Evolutionary conservation across 2,797 vertebrate species (phyloP), one percentile per base, ranked within the genome.

Genomic region (Etheostoma nigrum): DNA sequence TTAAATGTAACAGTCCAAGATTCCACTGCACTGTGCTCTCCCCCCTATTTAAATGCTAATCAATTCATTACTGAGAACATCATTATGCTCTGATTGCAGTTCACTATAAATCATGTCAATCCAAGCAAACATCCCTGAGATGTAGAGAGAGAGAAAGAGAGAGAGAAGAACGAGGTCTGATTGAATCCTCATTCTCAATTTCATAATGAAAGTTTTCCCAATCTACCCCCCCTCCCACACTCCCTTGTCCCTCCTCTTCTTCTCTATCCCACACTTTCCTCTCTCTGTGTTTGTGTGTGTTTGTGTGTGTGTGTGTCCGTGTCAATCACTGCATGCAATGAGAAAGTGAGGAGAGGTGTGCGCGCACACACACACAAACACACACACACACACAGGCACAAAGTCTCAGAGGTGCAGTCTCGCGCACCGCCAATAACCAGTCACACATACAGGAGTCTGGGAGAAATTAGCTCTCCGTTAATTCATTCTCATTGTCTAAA

Each of bases 11-110:
- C 66, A 36, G 42, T 55, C 48, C 44, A 2, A 13, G 55, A 57
- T 65, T 36, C 67, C 21, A 0, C 27, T 18, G 61, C 23, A 8
- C 59, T 8, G 48, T 19, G 10, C 64, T 64, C 54, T 54, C 30
- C 5, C 19, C 21, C 76, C 83, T 78, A 89, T 90, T 91, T 86
- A 89, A 89, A 93, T 91, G 90, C 88, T 90, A 90, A 93, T 92
- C 83, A 85, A 89, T 86, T 89, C 79, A 89, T 90, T 88, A 88
- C 81, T 1, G 58, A 6, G 83, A 83, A 86, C 81, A 83, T 91
- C 82, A 86, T 88, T 77, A 88, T 75, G 71, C 68, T 78, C 72
- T 81, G 79, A 78, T 74, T 54, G 76, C 69, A 44, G 57, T 52
- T 79, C 87, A 67, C 61, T 55, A 72, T 75, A 65, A 89, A 87